Base-by-base conservation (phyloP, 2,888 invertebrate species). In the Erebia aethiops region DNA sequence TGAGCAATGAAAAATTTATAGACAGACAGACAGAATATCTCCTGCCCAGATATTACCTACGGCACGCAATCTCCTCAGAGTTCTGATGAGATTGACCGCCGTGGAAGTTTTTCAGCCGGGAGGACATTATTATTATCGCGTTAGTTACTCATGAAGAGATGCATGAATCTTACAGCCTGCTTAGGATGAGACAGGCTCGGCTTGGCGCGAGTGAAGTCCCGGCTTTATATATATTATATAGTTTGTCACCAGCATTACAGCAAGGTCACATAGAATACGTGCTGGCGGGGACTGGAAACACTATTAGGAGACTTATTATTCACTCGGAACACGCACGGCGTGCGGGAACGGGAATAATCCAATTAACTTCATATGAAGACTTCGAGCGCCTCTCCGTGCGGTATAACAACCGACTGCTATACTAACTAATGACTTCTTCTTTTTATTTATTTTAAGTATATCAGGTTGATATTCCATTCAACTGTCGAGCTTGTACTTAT, bases 321-420 rank as follows among this genome's bases (percentile, higher is more conserved):
- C 26, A 56, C 21, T 21, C 56, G 46, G 46, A 54, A 18, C 61
- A 62, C 62, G 54, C 62, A 41, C 61, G 51, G 41, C 46, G 21
- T 43, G 35, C 66, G 61, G 87, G 89, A 89, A 90, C 88, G 90
- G 90, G 90, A 91, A 90, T 49, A 91, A 91, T 91, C 90, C 90
- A 91, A 91, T 91, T 91, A 91, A 90, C 87, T 91, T 83, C 88
- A 87, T 88, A 86, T 87, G 88, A 87, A 86, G 86, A 85, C 88
- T 84, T 83, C 84, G 83, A 82, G 14, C 62, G 41, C 14, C 14
- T 49, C 49, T 26, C 62, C 18, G 21, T 21, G 49, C 49, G 62
- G 62, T 14, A 49, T 21, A n/a, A 62, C 62, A 49, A 18, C 43
- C 61, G 5, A 13, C 21, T 18, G 21, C 7, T 43, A 43, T 46